phyloP scores from a whole-genome alignment of 2,797 vertebrate genomes.

The Coracias cyanogaster region DNA sequence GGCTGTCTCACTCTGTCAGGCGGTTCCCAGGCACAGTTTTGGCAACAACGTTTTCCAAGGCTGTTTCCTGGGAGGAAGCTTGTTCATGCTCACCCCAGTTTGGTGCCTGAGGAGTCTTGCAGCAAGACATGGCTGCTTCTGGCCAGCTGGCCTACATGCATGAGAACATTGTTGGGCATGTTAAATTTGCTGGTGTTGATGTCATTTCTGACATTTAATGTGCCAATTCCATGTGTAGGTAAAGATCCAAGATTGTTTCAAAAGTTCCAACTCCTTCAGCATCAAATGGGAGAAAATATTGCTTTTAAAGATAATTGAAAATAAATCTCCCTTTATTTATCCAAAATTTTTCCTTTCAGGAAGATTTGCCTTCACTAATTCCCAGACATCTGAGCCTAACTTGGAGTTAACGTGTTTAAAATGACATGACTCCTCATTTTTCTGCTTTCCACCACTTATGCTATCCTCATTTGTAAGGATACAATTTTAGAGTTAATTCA shows the following conservation, averaged over 20 bases:
- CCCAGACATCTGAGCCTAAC: not conserved
- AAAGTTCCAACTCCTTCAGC: not conserved
- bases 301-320: not conserved
- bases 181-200: not conserved
- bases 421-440: not conserved
- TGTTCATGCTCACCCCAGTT: not conserved
- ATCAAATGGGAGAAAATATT: not conserved
- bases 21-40: not conserved
- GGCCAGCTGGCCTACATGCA: not conserved
- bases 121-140: rapidly evolving
- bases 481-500: not conserved
- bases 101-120: not conserved
- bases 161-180: not conserved
- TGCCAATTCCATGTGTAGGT: not conserved
- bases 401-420: not conserved
- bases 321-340: not conserved
- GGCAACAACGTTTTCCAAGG: not conserved
- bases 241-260: not conserved
- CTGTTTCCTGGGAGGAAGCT: not conserved
- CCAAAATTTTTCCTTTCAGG: not conserved
- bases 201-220: not conserved
- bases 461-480: not conserved
- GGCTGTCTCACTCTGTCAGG: not conserved
- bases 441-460: not conserved
- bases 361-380: not conserved